Base-by-base conservation (phyloP, 2,888 invertebrate genomes). In the Balanococcus diminutus region DNA sequence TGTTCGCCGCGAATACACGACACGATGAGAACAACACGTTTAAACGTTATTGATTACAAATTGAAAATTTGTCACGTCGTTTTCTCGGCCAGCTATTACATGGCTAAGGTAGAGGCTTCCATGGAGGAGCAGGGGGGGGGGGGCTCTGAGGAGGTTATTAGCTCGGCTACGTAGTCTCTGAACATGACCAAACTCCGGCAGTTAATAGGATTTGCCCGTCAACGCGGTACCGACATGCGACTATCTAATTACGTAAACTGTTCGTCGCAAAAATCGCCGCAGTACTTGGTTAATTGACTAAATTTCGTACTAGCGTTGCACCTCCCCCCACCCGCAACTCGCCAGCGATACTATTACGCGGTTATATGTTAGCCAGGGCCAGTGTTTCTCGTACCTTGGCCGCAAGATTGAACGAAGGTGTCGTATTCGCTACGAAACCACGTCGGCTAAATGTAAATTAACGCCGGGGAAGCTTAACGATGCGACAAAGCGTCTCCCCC, bases 371-470 rank as follows among this genome's bases (percentile, higher is more conserved):
- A 51, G 51, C 51, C 51, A 19, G 8, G 19, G 51, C 51, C n/a
- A 51, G 51, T 19, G 3, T 51, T 19, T 2, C n/a, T 5, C 51
- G 19, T 51, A 51, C 19, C 9, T 67, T 11, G 51, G 51, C 19
- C 19, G 19, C 25, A 67, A 67, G 61, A 67, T 67, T 67, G 61
- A 67, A 51, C 6, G 51, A 51, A 67, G 61, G 28, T 67, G 61
- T 67, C 61, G 61, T 25, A 67, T 16, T 4, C 5, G 8, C 3
- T 5, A 51, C 19, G 19, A 51, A 51, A 51, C 51, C 22, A 67
- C 61, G 61, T 67, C 61, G 61, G 28, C 61, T 67, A 67, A 67
- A 67, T 67, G 61, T 67, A 67, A 67, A 67, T 67, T 67, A 67
- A 67, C 61, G 61, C 28, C 51, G 19, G 51, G 19, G 28, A 67